Evolutionary conservation across 2,797 vertebrate genomes (phyloP).

Genomic region (Cichlasoma orientale): DNA sequence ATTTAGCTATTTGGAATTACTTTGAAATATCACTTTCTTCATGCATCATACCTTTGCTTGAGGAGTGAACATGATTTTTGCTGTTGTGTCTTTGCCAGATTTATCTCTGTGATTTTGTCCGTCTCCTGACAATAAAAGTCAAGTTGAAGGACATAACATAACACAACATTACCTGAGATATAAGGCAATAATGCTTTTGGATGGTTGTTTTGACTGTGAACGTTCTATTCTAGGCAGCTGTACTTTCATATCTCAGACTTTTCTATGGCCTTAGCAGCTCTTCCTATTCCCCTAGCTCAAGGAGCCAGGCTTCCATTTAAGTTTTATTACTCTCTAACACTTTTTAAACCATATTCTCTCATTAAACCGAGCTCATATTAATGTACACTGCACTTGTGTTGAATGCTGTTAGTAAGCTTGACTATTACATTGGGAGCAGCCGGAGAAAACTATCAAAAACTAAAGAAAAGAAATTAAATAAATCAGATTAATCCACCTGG

Average conservation of each 20-base stretch:
- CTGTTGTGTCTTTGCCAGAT: no score
- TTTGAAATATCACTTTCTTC: no score
- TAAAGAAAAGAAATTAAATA: background rate
- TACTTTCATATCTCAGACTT: slow-evolving; percentile 32
- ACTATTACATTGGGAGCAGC: background rate
- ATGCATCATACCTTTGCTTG: no score
- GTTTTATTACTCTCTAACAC: background rate
- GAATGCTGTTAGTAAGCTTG: background rate
- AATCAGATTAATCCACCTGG: background rate
- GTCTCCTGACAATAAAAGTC: no score
- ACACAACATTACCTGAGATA: background rate
- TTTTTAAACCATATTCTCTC: background rate
- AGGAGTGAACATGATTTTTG: no score
- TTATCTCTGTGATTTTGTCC: no score
- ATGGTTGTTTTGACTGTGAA: background rate
- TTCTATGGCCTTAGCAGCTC: slow-evolving; percentile 35
- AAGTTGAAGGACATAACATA: no score
- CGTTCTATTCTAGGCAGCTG: background rate
- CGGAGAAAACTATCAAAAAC: background rate
- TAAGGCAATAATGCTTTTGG: background rate
- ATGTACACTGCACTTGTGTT: background rate
- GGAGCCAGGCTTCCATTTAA: background rate
- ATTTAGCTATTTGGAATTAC: no score
- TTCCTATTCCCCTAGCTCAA: background rate
- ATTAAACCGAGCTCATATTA: background rate